Base-by-base conservation (phyloP, 2,113 vertebrate species). In the Empidonax alnorum region DNA sequence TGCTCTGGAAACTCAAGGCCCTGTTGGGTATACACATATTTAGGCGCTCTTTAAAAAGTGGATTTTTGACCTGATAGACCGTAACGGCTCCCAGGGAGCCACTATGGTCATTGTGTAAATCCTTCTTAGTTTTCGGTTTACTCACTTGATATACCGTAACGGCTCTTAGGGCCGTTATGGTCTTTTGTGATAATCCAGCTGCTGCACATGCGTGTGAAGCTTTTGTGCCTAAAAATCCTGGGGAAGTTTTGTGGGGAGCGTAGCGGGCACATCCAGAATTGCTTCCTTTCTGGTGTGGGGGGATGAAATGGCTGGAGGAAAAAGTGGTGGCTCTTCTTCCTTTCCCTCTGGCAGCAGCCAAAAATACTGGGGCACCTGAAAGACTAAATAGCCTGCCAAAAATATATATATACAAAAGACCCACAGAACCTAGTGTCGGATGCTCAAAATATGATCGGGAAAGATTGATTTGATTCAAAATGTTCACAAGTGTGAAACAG, bases 21-120 rank as follows among this genome's bases (percentile, higher is more conserved):
- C 91, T 96, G 31, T 96, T 96, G 86, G 82, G 78, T 86, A 68
- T 90, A 95, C 90, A 85, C 93, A 93, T 89, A 95, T 93, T 96
- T 96, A 96, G 79, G 91, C 42, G 0, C 87, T 94, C 79, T 89
- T 96, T 96, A 95, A 95, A 95, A 95, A 96, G 93, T 96, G 94
- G 94, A 93, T 95, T 97, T 97, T 97, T 97, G 94, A 96, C 97
- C 96, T 97, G 96, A 96, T 93, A 93, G 93, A 96, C 96, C 63
- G 24, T 96, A 97, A 97, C 69, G 77, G 91, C 92, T 97, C 96
- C 96, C 95, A 87, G 96, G 93, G 97, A 95, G 94, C 65, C 86
- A 94, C 92, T 94, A 91, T 95, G 94, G 91, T 94, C 92, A 91
- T 92, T 93, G 91, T 94, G 94, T 96, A 95, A 98, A 96, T 96